phyloP scores from a whole-genome alignment of 2,113 vertebrate species.

The Erinaceus europaeus region DNA sequence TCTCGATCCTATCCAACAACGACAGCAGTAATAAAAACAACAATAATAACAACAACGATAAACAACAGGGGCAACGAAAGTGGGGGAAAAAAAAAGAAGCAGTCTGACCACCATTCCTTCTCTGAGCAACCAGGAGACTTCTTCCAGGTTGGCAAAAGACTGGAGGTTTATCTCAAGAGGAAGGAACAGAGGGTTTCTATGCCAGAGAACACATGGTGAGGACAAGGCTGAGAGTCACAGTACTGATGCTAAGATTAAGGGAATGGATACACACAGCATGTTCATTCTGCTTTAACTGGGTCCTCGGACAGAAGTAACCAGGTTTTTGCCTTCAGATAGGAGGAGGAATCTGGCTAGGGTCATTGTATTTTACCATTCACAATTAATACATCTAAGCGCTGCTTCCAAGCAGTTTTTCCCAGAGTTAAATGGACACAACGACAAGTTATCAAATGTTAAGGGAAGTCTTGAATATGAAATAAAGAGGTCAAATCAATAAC shows the following conservation, averaged over 20 bases:
- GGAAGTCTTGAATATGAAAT: not conserved
- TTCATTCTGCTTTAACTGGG: not conserved
- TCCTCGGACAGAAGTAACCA: not conserved
- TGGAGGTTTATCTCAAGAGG: not conserved
- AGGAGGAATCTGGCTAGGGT: not conserved
- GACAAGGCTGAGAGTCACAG: not conserved
- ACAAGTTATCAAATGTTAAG: not conserved
- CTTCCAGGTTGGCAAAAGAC: not conserved
- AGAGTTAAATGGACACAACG: not conserved
- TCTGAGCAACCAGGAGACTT: not conserved
- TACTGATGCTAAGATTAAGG: not conserved
- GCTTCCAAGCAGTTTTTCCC: not conserved
- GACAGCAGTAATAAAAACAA: too few relatives aligned
- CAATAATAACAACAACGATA: too few relatives aligned
- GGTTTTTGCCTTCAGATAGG: not conserved
- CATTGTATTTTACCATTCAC: too few relatives aligned
- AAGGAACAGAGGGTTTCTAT: not conserved
- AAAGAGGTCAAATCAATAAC: not conserved
- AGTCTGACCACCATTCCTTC: not conserved
- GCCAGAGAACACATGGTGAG: not conserved
- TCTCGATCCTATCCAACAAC: too few relatives aligned
- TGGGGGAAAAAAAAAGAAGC: too few relatives aligned
- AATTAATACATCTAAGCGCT: not conserved
- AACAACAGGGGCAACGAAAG: too few relatives aligned
- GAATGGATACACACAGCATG: not conserved